Base-by-base conservation (phyloP, 2,797 vertebrate species). In the Lepilemur septentrionalis region DNA sequence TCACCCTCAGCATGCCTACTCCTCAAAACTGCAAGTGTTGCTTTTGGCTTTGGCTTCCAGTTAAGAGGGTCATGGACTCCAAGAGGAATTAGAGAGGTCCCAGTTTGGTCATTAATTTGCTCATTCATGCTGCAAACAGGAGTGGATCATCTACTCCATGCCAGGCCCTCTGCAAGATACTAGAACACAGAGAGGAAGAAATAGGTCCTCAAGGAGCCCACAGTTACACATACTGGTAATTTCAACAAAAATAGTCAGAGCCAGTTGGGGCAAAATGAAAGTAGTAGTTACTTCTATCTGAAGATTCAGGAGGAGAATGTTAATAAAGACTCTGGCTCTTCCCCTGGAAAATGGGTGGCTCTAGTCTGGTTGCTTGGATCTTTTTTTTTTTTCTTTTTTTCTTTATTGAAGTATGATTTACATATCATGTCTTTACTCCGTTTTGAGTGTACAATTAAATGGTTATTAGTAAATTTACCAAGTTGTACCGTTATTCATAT, bases 101-200 rank as follows among this genome's bases (percentile, higher is more conserved):
- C 43, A 69, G 9, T 46, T 38, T 80, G 15, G 25, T 95, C 50
- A 70, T 92, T 96, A 76, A 94, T 92, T 92, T 93, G 30, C 28
- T 91, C 50, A 78, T n/a, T 95, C 46, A 28, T 72, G 75, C 61
- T 91, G 38, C 48, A 91, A 81, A 65, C 5, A 14, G 7, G 43
- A 28, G 57, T 55, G 63, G 13, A 89, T 82, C 18, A 35, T 32
- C 85, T 73, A 43, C 57, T 35, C 70, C 30, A 30, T 65, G 12
- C 23, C 8, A 50, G 46, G 32, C 13, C 17, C 61, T 86, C 23
- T n/a, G 11, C 75, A 32, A 35, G 38, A 18, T n/a, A n/a, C 28
- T 50, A 48, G 82, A 88, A 85, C 48, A 50, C 67, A 69, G 63
- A 81, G 35, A 89, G 10, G 22, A 88, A 20, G 22, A 88, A 17